A percentile compares a stretch with the other conserved stretches of the same genome.
These are phyloP conservation scores for Coreius guichenoti DNA, from an alignment of 2,797 vertebrate species.

Conservation along the genomic window DNA sequence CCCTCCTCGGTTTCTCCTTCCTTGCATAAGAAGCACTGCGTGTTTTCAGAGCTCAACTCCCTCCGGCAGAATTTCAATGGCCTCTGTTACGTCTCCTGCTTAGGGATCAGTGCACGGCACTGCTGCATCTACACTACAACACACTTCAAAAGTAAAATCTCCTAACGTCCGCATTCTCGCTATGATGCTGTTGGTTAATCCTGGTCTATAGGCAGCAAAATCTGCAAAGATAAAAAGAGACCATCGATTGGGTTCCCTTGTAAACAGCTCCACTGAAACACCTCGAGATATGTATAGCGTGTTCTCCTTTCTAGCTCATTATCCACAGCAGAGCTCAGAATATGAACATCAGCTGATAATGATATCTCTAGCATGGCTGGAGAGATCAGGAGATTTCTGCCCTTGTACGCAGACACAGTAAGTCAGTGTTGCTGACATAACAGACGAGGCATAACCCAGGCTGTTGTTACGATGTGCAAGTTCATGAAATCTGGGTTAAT, in stretches of 20 bases:
- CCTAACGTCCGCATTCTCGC: background rate
- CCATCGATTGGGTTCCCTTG: slow-evolving; percentile 32
- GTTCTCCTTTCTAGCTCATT: slow-evolving; percentile 31
- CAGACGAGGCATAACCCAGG: slow-evolving; percentile 17
- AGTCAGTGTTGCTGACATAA: slow-evolving; percentile 16
- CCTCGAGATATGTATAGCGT: background rate
- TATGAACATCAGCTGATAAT: slow-evolving; percentile 24
- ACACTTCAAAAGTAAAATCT: slow-evolving; percentile 36
- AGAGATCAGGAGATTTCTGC: slow-evolving; percentile 40
- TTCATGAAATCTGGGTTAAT: slow-evolving; percentile 41
- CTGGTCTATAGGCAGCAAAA: slow-evolving; percentile 22
- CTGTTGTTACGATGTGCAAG: slow-evolving; percentile 27
- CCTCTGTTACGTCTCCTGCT: slow-evolving; percentile 35
- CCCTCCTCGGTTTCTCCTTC: slow-evolving; percentile 21
- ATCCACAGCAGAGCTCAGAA: slow-evolving; percentile 11
- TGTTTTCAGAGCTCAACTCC: slow-evolving; percentile 48
- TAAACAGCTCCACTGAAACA: background rate
- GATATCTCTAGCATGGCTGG: slow-evolving; percentile 16
- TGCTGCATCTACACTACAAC: slow-evolving; percentile 26
- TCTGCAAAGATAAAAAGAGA: slow-evolving; percentile 35
- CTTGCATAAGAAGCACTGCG: slow-evolving; percentile 35
- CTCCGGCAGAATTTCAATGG: slow-evolving; percentile 54
- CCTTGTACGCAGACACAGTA: slow-evolving; percentile 23
- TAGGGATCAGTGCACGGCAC: slow-evolving; percentile 44
- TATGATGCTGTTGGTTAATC: slow-evolving; percentile 42